Evolutionary conservation across 2,888 invertebrate species (phyloP).

Genomic region (Polymixis lichenea): DNA sequence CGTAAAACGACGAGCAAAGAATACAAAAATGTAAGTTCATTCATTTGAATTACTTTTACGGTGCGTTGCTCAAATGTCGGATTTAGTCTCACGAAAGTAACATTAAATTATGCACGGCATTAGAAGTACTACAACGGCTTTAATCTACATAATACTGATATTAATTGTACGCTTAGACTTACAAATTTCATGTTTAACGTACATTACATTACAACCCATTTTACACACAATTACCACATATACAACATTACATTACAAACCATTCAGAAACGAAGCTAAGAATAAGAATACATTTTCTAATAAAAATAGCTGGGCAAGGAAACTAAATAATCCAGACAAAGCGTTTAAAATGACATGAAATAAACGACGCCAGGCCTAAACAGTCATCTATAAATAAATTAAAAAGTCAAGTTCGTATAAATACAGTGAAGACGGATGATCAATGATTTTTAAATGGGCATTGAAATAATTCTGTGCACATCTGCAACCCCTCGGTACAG

Average conservation of each 20-base stretch:
- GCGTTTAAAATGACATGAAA: constrained; percentile 55
- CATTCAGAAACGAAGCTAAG: constrained; percentile 21
- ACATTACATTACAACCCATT: constrained; percentile 13
- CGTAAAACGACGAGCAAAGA: constrained; percentile 53
- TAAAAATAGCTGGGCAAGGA: constrained; percentile 41
- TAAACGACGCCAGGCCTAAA: constrained; percentile 54
- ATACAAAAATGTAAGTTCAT: constrained; percentile 64
- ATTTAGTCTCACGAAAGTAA: constrained; percentile 58
- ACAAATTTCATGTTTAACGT: constrained; percentile 45
- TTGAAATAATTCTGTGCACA: constrained; percentile 66
- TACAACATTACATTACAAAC: constrained; percentile 16
- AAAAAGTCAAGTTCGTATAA: constrained; percentile 56
- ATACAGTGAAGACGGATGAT: constrained; percentile 57
- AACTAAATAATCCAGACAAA: constrained; percentile 51
- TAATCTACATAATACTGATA: constrained; percentile 57
- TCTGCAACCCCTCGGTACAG: constrained; percentile 67
- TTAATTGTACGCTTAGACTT: constrained; percentile 57
- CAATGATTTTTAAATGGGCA: constrained; percentile 64
- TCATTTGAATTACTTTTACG: constrained; percentile 65
- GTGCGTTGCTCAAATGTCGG: constrained; percentile 53
- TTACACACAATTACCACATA: too few relatives aligned
- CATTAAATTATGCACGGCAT: constrained; percentile 57
- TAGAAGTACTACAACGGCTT: constrained; percentile 44
- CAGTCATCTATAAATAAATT: constrained; percentile 51
- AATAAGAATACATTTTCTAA: constrained; percentile 35